Conservation (phyloP, 2,888 invertebrate genomes). For the Empis stercorea region DNA sequence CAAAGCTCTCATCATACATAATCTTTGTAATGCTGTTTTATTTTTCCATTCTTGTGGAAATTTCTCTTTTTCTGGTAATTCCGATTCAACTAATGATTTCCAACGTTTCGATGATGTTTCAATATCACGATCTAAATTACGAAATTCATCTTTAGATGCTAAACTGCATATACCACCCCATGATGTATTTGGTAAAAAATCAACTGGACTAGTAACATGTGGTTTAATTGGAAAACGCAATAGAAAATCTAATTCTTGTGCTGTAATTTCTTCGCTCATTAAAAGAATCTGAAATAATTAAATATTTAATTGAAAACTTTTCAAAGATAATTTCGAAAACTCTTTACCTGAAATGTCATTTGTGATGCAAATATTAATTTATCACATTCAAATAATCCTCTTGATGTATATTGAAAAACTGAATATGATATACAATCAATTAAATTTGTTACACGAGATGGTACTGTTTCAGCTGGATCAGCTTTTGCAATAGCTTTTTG, state of each 20-base stretch:
- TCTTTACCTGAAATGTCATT: conserved; percentile 79
- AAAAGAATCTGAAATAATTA: conserved; percentile 55
- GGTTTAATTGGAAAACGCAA: conserved; percentile 85
- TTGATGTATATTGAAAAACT: conserved; percentile 86
- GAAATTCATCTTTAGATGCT: conserved; percentile 79
- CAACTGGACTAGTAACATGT: conserved; percentile 87
- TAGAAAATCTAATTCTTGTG: conserved; percentile 80
- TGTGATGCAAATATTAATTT: conserved; percentile 93
- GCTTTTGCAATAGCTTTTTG: conserved; percentile 90
- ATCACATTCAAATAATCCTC: conserved; percentile 92
- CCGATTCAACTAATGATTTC: conserved; percentile 93
- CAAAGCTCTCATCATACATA: conserved; percentile 92
- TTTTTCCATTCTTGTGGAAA: conserved; percentile 98
- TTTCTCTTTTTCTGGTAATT: conserved; percentile 90
- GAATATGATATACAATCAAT: conserved; percentile 92
- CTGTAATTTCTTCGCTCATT: conserved; percentile 73
- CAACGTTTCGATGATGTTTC: conserved; percentile 93
- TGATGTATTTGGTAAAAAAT: conserved; percentile 79
- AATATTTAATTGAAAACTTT: no score
- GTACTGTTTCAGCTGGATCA: conserved; percentile 66
- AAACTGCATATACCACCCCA: conserved; percentile 95
- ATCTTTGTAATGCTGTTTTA: conserved; percentile 78
- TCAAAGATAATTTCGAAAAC: no score
- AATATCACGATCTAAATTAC: conserved; percentile 86
- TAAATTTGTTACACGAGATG: conserved; percentile 67